These are phyloP conservation scores for Porites evermanni DNA, from an alignment of 92 coral and sea anemone genomes.

Conservation along the genomic window DNA sequence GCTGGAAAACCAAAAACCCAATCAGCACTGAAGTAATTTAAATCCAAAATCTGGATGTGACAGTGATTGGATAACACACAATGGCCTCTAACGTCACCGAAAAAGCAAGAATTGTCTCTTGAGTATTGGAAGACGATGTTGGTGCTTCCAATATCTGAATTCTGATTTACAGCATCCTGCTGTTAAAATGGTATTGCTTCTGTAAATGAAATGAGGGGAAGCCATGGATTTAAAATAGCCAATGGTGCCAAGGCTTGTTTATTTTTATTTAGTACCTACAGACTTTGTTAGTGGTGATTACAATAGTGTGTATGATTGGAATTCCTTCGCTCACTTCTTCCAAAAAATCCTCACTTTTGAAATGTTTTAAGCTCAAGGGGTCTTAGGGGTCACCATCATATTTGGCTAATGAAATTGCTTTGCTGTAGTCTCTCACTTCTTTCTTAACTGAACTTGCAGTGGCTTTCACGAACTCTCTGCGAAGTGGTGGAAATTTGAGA, in stretches of 20 bases:
- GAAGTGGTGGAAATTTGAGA: conserved; percentile 52
- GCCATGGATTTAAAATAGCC: conserved; percentile 56
- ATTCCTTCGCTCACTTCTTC: conserved; percentile 43
- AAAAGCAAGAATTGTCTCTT: too few relatives aligned
- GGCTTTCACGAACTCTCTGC: conserved; percentile 46
- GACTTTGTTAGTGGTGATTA: background rate
- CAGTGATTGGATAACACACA: too few relatives aligned
- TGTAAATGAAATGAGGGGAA: conserved; percentile 50
- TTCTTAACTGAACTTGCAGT: conserved; percentile 1
- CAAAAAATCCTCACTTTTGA: conserved; percentile 28
- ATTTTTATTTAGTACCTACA: conserved; percentile 25
- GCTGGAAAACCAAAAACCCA: too few relatives aligned
- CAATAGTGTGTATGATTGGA: conserved; percentile 27
- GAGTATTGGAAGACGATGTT: too few relatives aligned
- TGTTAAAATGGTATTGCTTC: conserved; percentile 31
- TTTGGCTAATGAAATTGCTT: conserved; percentile 13
- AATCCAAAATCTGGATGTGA: too few relatives aligned
- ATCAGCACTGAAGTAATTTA: too few relatives aligned
- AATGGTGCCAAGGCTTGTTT: conserved; percentile 55
- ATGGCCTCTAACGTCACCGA: too few relatives aligned
- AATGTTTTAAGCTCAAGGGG: conserved; percentile 41
- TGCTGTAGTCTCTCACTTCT: conserved; percentile 31
- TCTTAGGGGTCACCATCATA: conserved; percentile 40
- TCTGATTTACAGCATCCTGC: conserved; percentile 67
- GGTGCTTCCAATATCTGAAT: background rate